Percentiles rank a stretch among this genome's conserved stretches.
Evolutionary conservation across 2,797 vertebrate genomes (phyloP).

Genomic region (Eutrigla gurnardus): DNA sequence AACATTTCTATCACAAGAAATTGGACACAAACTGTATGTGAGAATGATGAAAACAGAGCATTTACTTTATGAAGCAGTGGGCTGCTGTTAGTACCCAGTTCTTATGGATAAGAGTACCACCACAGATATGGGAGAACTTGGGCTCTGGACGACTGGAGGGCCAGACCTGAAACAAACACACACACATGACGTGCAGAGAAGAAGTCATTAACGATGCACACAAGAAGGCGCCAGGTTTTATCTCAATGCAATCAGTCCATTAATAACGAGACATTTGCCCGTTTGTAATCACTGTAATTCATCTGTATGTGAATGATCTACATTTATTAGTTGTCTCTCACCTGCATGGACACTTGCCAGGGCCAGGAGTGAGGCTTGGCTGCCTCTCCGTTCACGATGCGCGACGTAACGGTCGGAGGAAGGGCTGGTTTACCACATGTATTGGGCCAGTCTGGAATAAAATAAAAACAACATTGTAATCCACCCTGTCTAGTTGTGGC

Average conservation of each 20-base stretch:
- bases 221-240: background rate
- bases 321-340: slow-evolving; percentile 48
- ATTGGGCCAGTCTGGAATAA: slow-evolving; percentile 80
- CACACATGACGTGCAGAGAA: background rate
- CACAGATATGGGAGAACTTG: slow-evolving; percentile 82
- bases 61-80: slow-evolving; percentile 86
- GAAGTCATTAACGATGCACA: background rate
- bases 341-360: slow-evolving; percentile 89
- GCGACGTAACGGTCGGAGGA: slow-evolving; percentile 74
- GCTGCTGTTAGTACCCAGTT: slow-evolving; percentile 87
- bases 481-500: slow-evolving; percentile 7
- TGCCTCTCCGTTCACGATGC: slow-evolving; percentile 84
- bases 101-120: slow-evolving; percentile 85
- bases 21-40: background rate
- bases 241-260: background rate
- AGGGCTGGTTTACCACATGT: slow-evolving; percentile 78
- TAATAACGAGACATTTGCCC: background rate
- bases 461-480: slow-evolving; percentile 12
- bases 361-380: slow-evolving; percentile 85
- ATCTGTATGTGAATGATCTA: background rate
- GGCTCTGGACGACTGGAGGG: slow-evolving; percentile 76
- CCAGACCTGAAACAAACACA: slow-evolving; percentile 80
- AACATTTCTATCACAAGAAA: background rate
- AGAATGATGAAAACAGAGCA: background rate
- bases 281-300: slow-evolving; percentile 4